Evolutionary conservation across 2,113 vertebrate species (phyloP).

Genomic region (Embiotoca jacksoni): DNA sequence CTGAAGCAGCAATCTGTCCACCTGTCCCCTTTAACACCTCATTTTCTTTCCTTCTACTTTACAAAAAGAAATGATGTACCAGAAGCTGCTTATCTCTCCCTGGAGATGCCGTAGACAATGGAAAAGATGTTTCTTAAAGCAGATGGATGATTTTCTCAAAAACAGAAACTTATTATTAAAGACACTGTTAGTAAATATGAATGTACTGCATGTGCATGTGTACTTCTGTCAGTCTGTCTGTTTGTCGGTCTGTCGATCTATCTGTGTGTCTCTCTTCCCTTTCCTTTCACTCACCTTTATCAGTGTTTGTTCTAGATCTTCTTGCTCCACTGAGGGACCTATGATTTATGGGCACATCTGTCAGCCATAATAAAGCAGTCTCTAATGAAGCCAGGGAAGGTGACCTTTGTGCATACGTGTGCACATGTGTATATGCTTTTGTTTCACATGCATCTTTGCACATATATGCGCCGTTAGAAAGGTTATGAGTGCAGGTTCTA

Average conservation of each 20-base stretch:
- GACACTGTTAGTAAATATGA: slow-evolving; percentile 21
- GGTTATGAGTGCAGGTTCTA: slow-evolving; percentile 11
- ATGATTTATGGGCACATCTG: slow-evolving; percentile 80
- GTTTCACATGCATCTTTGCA: slow-evolving; percentile 15
- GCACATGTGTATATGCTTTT: neutral
- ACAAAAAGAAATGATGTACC: slow-evolving; percentile 36
- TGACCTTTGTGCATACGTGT: slow-evolving; percentile 71
- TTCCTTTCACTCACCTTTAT: slow-evolving; percentile 39
- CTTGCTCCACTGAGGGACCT: slow-evolving; percentile 53
- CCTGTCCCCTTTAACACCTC: slow-evolving; percentile 34
- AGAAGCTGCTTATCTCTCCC: slow-evolving; percentile 50
- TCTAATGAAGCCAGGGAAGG: slow-evolving; percentile 78
- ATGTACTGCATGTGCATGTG: neutral
- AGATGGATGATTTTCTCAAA: neutral
- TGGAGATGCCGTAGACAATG: neutral
- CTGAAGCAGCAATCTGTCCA: slow-evolving; percentile 34
- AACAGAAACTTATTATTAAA: neutral
- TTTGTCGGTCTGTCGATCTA: neutral
- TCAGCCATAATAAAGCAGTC: slow-evolving; percentile 76
- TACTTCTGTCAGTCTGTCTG: neutral
- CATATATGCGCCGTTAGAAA: slow-evolving; percentile 17
- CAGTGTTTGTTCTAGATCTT: slow-evolving; percentile 66
- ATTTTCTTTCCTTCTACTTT: slow-evolving; percentile 42
- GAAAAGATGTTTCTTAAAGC: slow-evolving; percentile 2
- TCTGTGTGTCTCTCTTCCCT: neutral